A percentile compares a stretch with the other conserved stretches of the same genome.
phyloP scores from a whole-genome alignment of 2,888 invertebrate genomes.

The Eucera pruinosa region DNA sequence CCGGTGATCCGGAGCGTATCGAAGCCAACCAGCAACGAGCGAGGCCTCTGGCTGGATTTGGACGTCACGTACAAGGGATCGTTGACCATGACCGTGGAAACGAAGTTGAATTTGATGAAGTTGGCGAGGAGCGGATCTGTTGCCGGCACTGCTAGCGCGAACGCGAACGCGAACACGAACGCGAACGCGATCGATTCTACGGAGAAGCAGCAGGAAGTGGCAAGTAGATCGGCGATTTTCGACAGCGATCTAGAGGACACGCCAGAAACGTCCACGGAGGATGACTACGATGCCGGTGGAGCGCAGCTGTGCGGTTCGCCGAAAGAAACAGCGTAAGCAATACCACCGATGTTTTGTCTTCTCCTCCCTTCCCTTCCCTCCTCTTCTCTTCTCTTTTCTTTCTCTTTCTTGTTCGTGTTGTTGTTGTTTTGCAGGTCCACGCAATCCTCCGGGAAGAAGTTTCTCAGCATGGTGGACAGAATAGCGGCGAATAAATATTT shows the following conservation, averaged over 20 bases:
- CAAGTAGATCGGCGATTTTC: constrained; percentile 87
- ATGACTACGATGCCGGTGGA: constrained; percentile 85
- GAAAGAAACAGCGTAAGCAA: constrained; percentile 67
- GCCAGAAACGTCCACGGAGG: constrained; percentile 92
- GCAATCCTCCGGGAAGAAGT: constrained; percentile 87
- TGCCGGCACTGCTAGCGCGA: constrained; percentile 65
- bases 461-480: constrained; percentile 93
- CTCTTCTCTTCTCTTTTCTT: neutral
- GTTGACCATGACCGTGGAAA: constrained; percentile 93
- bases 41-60: constrained; percentile 95
- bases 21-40: constrained; percentile 90
- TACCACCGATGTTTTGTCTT: constrained; percentile 17
- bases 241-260: constrained; percentile 92
- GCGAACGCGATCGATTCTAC: constrained; percentile 56
- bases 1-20: constrained; percentile 88
- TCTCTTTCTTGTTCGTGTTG: no score
- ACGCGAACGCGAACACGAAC: constrained; percentile 69
- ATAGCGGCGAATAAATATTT: constrained; percentile 94
- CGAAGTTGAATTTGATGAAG: constrained; percentile 93
- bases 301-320: constrained; percentile 67
- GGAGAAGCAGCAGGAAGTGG: constrained; percentile 73
- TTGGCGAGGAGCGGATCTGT: constrained; percentile 83
- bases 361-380: neutral
- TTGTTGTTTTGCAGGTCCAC: constrained; percentile 77
- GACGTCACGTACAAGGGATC: constrained; percentile 92